phyloP scores from a whole-genome alignment of 1,140 invertebrate genomes.

The Paracyclopina nana region DNA sequence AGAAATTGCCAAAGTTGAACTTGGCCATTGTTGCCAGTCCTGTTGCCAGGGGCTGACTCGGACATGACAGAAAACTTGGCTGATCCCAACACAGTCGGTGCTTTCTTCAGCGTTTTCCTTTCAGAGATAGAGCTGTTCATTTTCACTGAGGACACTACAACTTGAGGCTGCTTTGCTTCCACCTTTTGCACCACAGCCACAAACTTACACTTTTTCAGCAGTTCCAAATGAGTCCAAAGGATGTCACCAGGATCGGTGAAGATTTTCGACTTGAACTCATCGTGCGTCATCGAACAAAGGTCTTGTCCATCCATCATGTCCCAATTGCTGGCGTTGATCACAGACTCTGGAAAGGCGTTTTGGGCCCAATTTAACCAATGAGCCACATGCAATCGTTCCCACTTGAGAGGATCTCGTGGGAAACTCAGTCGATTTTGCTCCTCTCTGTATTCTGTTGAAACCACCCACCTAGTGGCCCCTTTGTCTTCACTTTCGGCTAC shows the following conservation, averaged over 20 bases:
- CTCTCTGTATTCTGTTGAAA: conserved; percentile 51
- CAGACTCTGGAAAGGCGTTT: conserved; percentile 53
- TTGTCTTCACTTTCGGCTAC: not conserved
- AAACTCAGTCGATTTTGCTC: conserved; percentile 41
- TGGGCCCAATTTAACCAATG: conserved; percentile 85
- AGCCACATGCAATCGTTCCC: conserved; percentile 51
- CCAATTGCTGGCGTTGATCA: conserved; percentile 42
- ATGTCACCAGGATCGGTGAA: conserved; percentile 61
- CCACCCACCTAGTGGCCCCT: conserved; percentile 48
- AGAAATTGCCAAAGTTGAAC: conserved; percentile 79
- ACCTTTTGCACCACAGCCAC: conserved; percentile 42
- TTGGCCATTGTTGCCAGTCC: conserved; percentile 47
- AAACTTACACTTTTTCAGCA: conserved; percentile 74
- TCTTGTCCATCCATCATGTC: conserved; percentile 50
- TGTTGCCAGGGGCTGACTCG: not conserved
- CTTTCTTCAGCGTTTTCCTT: conserved; percentile 11
- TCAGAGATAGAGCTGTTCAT: not conserved
- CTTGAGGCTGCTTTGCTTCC: too few relatives aligned
- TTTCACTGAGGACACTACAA: not conserved
- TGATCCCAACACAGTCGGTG: not conserved
- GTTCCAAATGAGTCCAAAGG: conserved; percentile 84
- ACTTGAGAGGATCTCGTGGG: conserved; percentile 34
- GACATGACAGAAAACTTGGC: conserved; percentile 5
- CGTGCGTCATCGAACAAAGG: conserved; percentile 46
- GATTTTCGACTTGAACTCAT: conserved; percentile 44